These are phyloP conservation scores for Aplodontia rufa DNA, from an alignment of 2,113 vertebrate genomes.

Conservation along the genomic window DNA sequence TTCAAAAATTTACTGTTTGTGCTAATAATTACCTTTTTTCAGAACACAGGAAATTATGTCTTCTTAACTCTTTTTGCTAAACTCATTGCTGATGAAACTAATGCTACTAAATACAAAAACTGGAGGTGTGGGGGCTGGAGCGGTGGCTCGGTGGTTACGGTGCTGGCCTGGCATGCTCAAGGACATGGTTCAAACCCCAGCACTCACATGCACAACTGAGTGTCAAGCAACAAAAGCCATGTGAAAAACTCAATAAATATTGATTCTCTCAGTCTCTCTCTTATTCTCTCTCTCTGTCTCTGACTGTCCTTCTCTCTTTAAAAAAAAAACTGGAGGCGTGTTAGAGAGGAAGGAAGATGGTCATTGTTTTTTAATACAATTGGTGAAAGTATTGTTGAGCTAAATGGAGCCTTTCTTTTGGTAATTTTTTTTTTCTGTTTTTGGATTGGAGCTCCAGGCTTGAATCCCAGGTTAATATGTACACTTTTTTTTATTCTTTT, in stretches of 20 bases:
- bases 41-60: neutral
- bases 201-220: too few species aligned
- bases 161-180: too few species aligned
- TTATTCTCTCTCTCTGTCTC: too few species aligned
- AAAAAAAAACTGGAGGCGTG: neutral
- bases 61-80: neutral
- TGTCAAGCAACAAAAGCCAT: too few species aligned
- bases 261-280: too few species aligned
- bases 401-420: neutral
- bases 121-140: rapidly evolving
- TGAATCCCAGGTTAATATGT: neutral
- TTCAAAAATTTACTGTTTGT: neutral
- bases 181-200: too few species aligned
- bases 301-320: too few species aligned
- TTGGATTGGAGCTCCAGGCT: neutral
- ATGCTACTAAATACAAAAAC: neutral
- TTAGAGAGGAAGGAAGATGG: neutral
- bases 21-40: neutral
- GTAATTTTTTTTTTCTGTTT: neutral
- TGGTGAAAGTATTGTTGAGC: neutral
- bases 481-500: neutral
- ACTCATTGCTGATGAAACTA: neutral
- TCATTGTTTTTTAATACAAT: neutral
- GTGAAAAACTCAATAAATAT: too few species aligned
- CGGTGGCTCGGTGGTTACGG: too few species aligned